Conservation (phyloP, 1,140 invertebrate genomes). For the Arion vulgaris region DNA sequence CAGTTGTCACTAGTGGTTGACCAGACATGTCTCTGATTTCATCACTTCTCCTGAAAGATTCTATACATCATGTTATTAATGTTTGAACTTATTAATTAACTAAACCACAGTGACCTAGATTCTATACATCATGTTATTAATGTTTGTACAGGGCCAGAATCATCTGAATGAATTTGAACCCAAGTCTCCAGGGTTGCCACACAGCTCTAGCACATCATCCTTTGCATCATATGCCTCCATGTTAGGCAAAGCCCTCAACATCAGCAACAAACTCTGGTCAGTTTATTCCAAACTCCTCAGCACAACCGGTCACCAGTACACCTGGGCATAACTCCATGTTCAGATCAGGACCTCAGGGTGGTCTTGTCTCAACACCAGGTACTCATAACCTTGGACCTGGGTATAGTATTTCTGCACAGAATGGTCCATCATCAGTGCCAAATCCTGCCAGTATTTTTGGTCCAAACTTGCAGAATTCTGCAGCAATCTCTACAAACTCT, state of each 20-base stretch:
- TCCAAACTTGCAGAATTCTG: neutral
- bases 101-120: too few species aligned
- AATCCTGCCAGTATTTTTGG: slow-evolving; percentile 5
- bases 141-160: neutral
- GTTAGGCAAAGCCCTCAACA: slow-evolving; percentile 46
- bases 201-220: slow-evolving; percentile 67
- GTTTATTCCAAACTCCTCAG: neutral
- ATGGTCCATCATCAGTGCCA: neutral
- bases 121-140: neutral
- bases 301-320: neutral
- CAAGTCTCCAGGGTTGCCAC: slow-evolving; percentile 56
- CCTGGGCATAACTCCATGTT: slow-evolving; percentile 5
- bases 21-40: too few species aligned
- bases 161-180: slow-evolving; percentile 49
- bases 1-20: too few species aligned
- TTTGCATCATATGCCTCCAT: slow-evolving; percentile 59
- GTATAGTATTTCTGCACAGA: slow-evolving; percentile 12
- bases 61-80: too few species aligned
- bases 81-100: too few species aligned
- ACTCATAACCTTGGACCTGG: neutral
- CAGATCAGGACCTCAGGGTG: neutral
- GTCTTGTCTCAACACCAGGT: neutral
- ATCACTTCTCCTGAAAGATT: too few species aligned
- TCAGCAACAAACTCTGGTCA: neutral
- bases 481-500: neutral